phyloP scores from a whole-genome alignment of 2,888 invertebrate species.

The Diachrysia chrysitis region DNA sequence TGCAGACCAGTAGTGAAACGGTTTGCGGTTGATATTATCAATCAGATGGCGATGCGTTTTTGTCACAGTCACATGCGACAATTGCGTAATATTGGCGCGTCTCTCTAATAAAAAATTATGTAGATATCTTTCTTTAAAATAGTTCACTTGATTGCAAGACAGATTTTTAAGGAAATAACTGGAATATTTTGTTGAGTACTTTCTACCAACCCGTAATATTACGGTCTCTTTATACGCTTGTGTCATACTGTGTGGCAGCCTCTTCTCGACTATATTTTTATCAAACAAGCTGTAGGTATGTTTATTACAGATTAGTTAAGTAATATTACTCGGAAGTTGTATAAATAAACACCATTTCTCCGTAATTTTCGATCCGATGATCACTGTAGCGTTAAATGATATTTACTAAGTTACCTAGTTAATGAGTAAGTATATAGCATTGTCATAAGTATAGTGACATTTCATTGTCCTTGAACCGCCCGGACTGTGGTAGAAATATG shows the following conservation, averaged over 20 bases:
- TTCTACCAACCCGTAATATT: not conserved
- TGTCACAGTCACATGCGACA: too few relatives aligned
- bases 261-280: not conserved
- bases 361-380: not conserved
- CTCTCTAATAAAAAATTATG: not conserved
- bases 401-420: not conserved
- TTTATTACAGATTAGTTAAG: not conserved
- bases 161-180: too few relatives aligned
- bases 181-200: not conserved
- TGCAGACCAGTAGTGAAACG: conserved; percentile 33
- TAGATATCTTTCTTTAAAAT: too few relatives aligned
- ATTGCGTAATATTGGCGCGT: not conserved
- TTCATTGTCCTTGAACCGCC: not conserved
- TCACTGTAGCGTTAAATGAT: not conserved
- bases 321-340: not conserved
- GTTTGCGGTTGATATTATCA: conserved; percentile 49
- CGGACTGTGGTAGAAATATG: not conserved
- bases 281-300: not conserved
- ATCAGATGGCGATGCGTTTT: conserved; percentile 3
- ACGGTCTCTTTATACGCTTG: not conserved
- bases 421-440: not conserved
- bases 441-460: not conserved
- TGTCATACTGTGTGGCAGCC: not conserved
- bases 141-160: too few relatives aligned
- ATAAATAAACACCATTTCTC: conserved; percentile 1